Conservation (phyloP, 2,888 invertebrate genomes). For the Cryptocheilus praepositus region DNA sequence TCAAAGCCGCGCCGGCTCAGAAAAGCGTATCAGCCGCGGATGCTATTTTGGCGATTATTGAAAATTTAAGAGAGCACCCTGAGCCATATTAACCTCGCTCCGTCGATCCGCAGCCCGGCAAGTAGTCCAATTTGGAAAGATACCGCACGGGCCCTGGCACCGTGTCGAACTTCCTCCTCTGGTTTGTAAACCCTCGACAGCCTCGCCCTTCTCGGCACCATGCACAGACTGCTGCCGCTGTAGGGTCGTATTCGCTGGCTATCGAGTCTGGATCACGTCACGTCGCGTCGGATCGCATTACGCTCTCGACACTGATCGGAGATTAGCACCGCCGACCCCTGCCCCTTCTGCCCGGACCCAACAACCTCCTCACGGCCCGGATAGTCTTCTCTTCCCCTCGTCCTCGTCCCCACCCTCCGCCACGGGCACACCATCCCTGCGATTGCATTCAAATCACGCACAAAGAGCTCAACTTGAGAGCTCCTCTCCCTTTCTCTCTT, state of each 20-base stretch:
- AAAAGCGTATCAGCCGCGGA: too few species aligned
- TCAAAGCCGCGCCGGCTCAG: too few species aligned
- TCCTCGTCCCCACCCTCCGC: constrained; percentile 21
- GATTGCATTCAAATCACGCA: constrained; percentile 74
- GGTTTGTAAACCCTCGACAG: constrained; percentile 53
- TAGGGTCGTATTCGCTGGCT: constrained; percentile 62
- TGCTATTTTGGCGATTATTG: too few species aligned
- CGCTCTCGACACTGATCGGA: constrained; percentile 74
- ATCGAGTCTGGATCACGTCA: constrained; percentile 71
- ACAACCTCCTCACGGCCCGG: constrained; percentile 10
- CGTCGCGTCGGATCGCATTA: constrained; percentile 73
- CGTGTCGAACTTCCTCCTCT: constrained; percentile 44
- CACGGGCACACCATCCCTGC: constrained; percentile 50
- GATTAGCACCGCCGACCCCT: constrained; percentile 64
- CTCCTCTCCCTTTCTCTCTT: constrained; percentile 36
- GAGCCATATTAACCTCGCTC: constrained; percentile 29
- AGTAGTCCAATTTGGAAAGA: constrained; percentile 53
- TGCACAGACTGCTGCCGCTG: constrained; percentile 39
- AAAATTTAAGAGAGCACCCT: too few species aligned
- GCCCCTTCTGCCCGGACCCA: background rate
- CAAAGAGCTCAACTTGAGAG: constrained; percentile 69
- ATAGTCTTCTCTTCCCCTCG: constrained; percentile 2
- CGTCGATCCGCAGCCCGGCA: constrained; percentile 22
- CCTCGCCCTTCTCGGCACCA: constrained; percentile 53
- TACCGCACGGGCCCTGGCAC: constrained; percentile 50